Conservation (phyloP, 1,140 invertebrate genomes). For the Adelges cooleyi region DNA sequence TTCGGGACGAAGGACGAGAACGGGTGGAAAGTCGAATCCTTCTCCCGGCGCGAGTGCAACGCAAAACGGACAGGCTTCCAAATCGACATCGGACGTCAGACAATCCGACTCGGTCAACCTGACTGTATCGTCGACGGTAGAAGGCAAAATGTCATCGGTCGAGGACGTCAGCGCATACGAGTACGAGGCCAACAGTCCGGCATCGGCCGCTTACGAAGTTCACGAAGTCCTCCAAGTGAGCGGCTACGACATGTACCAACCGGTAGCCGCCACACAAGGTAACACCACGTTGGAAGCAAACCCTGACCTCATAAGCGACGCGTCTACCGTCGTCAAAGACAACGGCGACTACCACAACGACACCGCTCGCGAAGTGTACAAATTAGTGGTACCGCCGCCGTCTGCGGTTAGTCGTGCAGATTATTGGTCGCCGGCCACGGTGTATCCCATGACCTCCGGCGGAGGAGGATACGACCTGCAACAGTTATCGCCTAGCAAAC, state of each 20-base stretch:
- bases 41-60: not conserved
- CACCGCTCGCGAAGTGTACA: not conserved
- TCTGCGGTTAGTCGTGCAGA: not conserved
- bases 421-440: not conserved
- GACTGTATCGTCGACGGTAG: constrained; percentile 32
- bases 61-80: constrained; percentile 36
- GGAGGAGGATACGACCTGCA: constrained; percentile 4
- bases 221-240: constrained; percentile 31
- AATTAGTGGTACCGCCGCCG: not conserved
- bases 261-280: constrained; percentile 34
- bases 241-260: constrained; percentile 35
- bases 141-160: constrained; percentile 21
- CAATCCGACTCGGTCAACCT: constrained; percentile 14
- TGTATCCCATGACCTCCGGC: not conserved
- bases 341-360: not conserved
- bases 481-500: not conserved
- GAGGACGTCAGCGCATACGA: constrained; percentile 39
- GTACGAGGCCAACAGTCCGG: constrained; percentile 37
- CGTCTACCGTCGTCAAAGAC: constrained; percentile 51
- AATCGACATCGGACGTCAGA: constrained; percentile 37
- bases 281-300: constrained; percentile 54
- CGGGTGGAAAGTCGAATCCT: constrained; percentile 43
- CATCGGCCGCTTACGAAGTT: constrained; percentile 25
- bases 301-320: constrained; percentile 65
- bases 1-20: constrained; percentile 37